Evolutionary conservation across 35 echinoderm and acorn worm species (phyloP).

Genomic region (Diadema setosum): DNA sequence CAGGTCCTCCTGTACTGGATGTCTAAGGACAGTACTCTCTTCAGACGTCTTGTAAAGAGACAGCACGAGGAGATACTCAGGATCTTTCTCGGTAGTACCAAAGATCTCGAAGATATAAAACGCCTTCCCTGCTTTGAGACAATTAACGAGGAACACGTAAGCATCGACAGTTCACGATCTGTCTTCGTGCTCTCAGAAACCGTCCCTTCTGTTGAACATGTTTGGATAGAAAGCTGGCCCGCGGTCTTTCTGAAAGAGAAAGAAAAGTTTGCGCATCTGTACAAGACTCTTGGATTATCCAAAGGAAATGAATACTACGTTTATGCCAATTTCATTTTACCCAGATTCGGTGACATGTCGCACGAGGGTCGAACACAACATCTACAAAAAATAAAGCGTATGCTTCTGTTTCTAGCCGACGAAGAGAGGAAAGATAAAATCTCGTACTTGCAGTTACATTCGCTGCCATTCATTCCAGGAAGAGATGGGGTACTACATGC

Average conservation of each 20-base stretch:
- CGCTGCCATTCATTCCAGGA: background rate
- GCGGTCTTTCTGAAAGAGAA: conserved; percentile 17
- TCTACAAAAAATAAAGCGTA: background rate
- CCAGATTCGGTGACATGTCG: background rate
- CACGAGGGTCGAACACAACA: background rate
- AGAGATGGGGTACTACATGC: background rate
- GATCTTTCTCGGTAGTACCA: background rate
- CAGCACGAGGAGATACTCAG: background rate
- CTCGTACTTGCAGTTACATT: background rate
- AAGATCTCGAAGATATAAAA: background rate
- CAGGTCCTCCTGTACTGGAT: background rate
- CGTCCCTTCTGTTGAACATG: background rate
- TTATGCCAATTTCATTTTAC: conserved; percentile 33
- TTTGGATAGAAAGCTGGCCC: background rate
- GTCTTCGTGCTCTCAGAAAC: background rate
- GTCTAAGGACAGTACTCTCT: background rate
- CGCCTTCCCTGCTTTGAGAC: conserved; percentile 46
- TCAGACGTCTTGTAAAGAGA: background rate
- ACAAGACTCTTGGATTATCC: background rate
- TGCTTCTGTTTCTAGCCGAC: background rate
- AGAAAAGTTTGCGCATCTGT: background rate
- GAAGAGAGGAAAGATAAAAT: background rate
- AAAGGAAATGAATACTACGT: background rate
- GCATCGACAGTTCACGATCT: background rate
- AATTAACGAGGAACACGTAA: background rate